phyloP scores from a whole-genome alignment of 2,888 invertebrate genomes.

The Nomada fucata region DNA sequence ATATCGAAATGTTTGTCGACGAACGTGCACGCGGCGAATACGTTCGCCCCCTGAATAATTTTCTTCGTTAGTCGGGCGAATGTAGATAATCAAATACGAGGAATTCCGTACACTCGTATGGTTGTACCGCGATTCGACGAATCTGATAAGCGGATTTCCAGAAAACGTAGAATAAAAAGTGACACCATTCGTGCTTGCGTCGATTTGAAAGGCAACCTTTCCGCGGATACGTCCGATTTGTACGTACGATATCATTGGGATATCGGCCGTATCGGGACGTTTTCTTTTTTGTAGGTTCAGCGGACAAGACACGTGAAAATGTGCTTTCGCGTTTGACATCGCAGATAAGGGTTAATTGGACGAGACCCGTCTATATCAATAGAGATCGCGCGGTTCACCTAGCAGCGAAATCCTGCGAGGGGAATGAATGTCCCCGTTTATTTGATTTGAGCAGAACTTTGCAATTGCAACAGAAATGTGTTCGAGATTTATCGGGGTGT shows the following conservation, averaged over 20 bases:
- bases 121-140: conserved; percentile 11
- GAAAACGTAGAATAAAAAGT: conserved; percentile 28
- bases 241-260: neutral
- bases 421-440: conserved; percentile 5
- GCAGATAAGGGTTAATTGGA: conserved; percentile 25
- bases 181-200: conserved; percentile 11
- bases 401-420: neutral
- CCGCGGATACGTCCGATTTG: neutral
- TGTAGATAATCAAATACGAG: conserved; percentile 28
- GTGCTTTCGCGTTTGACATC: neutral
- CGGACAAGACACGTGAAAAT: conserved; percentile 6
- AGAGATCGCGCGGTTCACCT: neutral
- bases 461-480: neutral
- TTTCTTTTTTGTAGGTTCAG: conserved; percentile 2
- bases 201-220: conserved; percentile 19
- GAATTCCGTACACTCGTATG: conserved; percentile 11
- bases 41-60: conserved; percentile 13
- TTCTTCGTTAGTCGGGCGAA: conserved; percentile 9
- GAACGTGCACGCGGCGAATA: too few relatives aligned
- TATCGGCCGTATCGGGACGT: conserved; percentile 18
- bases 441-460: neutral
- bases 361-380: conserved; percentile 8
- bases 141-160: conserved; percentile 44
- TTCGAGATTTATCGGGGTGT: too few relatives aligned
- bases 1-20: neutral